A percentile compares a stretch with the other conserved stretches of the same genome.
These are phyloP conservation scores for Aporophyla lueneburgensis DNA, from an alignment of 2,888 invertebrate genomes.

Conservation along the genomic window DNA sequence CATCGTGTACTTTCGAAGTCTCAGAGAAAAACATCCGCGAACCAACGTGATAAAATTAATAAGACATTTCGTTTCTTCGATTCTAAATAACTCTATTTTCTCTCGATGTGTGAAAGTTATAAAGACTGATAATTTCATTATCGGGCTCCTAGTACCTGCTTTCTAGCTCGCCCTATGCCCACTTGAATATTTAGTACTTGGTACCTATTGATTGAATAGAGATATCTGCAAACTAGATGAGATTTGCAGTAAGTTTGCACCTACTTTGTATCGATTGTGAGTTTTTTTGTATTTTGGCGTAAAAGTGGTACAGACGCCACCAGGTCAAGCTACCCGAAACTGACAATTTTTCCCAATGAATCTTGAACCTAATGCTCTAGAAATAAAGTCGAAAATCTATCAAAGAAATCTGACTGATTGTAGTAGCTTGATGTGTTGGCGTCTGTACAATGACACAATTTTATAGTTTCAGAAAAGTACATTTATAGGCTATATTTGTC, in stretches of 20 bases:
- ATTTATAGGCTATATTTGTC: background rate
- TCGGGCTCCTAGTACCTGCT: slow-evolving; percentile 38
- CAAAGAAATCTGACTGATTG: no score
- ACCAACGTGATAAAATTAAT: slow-evolving; percentile 54
- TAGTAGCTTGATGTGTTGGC: no score
- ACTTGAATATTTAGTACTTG: slow-evolving; percentile 49
- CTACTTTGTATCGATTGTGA: slow-evolving; percentile 27
- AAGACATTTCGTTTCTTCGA: slow-evolving; percentile 52
- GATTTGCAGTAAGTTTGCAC: slow-evolving; percentile 47
- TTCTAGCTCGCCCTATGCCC: slow-evolving; percentile 58
- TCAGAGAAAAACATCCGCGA: slow-evolving; percentile 54
- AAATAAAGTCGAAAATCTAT: no score
- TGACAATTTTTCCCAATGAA: no score
- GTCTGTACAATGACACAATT: slow-evolving; percentile 3
- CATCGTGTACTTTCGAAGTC: slow-evolving; percentile 51
- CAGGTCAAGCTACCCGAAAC: no score
- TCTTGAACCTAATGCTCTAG: no score
- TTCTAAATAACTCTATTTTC: slow-evolving; percentile 53
- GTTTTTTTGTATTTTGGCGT: background rate
- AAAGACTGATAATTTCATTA: slow-evolving; percentile 62
- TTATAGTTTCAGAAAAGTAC: background rate
- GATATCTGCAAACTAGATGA: slow-evolving; percentile 46
- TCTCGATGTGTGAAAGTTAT: slow-evolving; percentile 57
- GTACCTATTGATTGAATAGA: slow-evolving; percentile 25
- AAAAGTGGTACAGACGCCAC: no score